Evolutionary conservation across 53 echinoderm and acorn worm genomes (phyloP), one percentile per base, ranked within the genome.

Genomic region (Temnopleurus reevesii): DNA sequence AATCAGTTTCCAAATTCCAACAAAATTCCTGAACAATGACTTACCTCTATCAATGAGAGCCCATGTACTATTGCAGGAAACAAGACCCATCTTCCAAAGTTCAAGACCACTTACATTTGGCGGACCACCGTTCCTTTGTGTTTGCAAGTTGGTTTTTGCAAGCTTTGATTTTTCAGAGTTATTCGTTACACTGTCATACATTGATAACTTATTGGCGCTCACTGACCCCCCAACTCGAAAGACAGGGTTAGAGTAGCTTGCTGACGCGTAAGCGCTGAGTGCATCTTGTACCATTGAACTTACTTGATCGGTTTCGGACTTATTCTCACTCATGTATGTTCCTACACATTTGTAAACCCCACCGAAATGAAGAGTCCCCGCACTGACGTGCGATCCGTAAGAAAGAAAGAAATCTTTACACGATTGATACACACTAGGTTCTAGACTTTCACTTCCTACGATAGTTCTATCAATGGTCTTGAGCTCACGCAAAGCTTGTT

Each of bases 21-120:
- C 76, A 27, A 89, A 89, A 3, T 89, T 46, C 24, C 19, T 76
- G 89, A 53, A 89, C 46, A 89, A 89, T 76, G 71, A 23, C 45
- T 66, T 89, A 24, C 89, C 89, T 89, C 89, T 89, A 71, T 89
- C 89, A 45, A 89, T 89, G 71, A 89, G 66, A 89, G 71, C 76
- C 89, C 89, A 89, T 8, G 89, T 89, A 36, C 51, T 89, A 76
- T 76, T 89, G 71, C n/a, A 89, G 64, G 71, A 44, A 23, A 89
- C 89, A 13, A 89, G 89, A 65, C 89, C 89, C 71, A 76, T 89
- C 89, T 89, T 89, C 89, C 89, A 89, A 19, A 89, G 43, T 76
- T 64, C 21, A 23, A 89, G 66, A 49, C 66, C 36, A 66, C 9
- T 76, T 15, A 89, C 89, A 45, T 89, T 71, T 6, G 64, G 89